These are phyloP conservation scores for Drosophila prolongata DNA, from an alignment of 2,888 invertebrate species.

Conservation along the genomic window DNA sequence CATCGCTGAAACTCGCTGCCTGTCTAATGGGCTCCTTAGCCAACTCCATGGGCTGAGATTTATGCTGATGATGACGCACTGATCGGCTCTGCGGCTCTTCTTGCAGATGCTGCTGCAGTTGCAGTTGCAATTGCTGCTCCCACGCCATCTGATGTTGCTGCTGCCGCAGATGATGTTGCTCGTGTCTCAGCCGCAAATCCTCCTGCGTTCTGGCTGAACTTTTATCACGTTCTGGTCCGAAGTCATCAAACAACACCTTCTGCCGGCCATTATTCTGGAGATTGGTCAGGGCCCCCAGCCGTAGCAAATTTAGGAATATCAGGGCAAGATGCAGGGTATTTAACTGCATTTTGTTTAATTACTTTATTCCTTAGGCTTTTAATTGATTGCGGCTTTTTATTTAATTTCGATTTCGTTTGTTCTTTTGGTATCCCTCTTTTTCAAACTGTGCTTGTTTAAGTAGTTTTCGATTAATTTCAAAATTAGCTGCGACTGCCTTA, in stretches of 20 bases:
- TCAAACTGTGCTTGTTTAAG: neutral
- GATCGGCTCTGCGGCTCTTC: conserved; percentile 7
- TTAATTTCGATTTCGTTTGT: conserved; percentile 16
- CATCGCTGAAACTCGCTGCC: conserved; percentile 16
- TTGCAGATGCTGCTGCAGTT: conserved; percentile 22
- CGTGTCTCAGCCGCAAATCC: conserved; percentile 40
- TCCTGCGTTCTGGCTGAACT: conserved; percentile 47
- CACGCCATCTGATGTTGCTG: conserved; percentile 56
- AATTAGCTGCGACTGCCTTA: neutral
- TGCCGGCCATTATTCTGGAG: conserved; percentile 46
- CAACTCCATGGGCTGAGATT: conserved; percentile 47
- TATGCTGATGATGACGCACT: conserved; percentile 66
- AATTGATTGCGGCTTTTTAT: conserved; percentile 12
- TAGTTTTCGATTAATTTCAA: neutral
- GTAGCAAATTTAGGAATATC: conserved; percentile 11
- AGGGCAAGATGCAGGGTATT: conserved; percentile 21
- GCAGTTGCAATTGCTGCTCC: conserved; percentile 45
- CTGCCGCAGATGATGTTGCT: conserved; percentile 52
- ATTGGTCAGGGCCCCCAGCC: conserved; percentile 51
- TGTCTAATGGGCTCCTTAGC: conserved; percentile 38
- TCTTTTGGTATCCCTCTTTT: neutral
- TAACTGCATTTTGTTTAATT: conserved; percentile 47
- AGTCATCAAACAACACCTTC: conserved; percentile 63
- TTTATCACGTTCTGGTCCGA: conserved; percentile 55
- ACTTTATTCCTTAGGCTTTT: conserved; percentile 7